phyloP scores from a whole-genome alignment of 2,113 vertebrate genomes.

The Tauraco erythrolophus region DNA sequence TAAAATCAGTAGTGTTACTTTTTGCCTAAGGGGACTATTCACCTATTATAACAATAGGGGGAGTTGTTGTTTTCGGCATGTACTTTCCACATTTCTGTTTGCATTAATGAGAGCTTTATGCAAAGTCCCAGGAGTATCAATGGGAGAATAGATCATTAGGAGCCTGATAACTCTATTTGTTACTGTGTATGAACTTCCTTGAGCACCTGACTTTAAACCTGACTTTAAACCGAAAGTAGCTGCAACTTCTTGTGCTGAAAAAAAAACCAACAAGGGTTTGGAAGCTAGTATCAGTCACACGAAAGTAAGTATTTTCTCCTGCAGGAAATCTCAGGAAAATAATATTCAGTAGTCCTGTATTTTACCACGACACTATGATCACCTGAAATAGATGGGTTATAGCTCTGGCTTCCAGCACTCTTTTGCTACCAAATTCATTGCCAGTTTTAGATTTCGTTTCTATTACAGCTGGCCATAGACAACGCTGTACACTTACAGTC shows the following conservation, averaged over 20 bases:
- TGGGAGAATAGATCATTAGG: slow-evolving; percentile 66
- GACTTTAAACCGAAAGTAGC: slow-evolving; percentile 18
- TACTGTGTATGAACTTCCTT: slow-evolving; percentile 47
- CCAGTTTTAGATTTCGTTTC: neutral
- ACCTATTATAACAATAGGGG: slow-evolving; percentile 63
- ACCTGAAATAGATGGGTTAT: neutral
- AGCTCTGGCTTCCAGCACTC: neutral
- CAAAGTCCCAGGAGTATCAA: slow-evolving; percentile 69
- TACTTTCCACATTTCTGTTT: slow-evolving; percentile 60
- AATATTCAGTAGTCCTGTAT: neutral
- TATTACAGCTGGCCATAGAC: neutral
- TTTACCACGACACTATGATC: neutral
- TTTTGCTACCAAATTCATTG: neutral
- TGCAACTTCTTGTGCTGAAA: slow-evolving; percentile 7
- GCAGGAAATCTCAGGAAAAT: slow-evolving; percentile 17
- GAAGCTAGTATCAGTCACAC: neutral
- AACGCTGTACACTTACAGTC: neutral
- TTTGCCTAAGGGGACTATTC: slow-evolving; percentile 67
- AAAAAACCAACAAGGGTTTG: neutral
- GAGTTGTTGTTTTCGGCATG: slow-evolving; percentile 59
- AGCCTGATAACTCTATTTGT: slow-evolving; percentile 73
- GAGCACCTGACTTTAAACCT: slow-evolving; percentile 44
- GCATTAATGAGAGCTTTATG: slow-evolving; percentile 69
- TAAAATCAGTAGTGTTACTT: slow-evolving; percentile 47
- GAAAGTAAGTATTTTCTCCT: slow-evolving; percentile 16